These are phyloP conservation scores for Apostichopus leukothele DNA, from an alignment of 53 echinoderm and acorn worm species.

Conservation along the genomic window DNA sequence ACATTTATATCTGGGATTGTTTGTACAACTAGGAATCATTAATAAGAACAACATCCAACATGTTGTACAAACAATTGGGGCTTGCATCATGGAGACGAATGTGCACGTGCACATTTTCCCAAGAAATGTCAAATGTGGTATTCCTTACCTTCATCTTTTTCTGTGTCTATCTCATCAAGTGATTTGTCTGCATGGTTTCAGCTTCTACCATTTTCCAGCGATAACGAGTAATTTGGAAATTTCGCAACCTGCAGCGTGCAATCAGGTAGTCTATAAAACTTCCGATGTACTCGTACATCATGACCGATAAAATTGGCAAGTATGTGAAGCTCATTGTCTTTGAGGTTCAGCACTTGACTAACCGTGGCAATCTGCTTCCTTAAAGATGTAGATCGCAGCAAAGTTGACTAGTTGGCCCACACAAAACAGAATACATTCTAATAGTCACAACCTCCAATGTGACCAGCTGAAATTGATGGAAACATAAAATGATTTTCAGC, in stretches of 20 bases:
- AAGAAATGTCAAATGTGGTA: too few relatives aligned
- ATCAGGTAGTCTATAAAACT: conserved; percentile 74
- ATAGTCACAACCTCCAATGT: conserved; percentile 69
- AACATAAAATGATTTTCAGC: conserved; percentile 63
- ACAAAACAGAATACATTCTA: conserved; percentile 48
- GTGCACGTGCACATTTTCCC: too few relatives aligned
- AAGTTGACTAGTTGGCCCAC: conserved; percentile 57
- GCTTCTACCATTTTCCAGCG: conserved; percentile 55
- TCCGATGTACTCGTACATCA: conserved; percentile 66
- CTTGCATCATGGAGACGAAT: too few relatives aligned
- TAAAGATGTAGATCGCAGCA: conserved; percentile 64
- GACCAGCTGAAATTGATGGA: conserved; percentile 43
- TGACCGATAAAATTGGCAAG: conserved; percentile 74
- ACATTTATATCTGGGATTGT: not conserved
- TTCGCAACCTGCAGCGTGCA: conserved; percentile 68
- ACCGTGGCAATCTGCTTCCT: conserved; percentile 68
- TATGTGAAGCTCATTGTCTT: conserved; percentile 72
- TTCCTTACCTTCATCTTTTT: too few relatives aligned
- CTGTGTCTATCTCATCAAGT: conserved; percentile 54
- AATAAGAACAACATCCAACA: not conserved
- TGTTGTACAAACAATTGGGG: too few relatives aligned
- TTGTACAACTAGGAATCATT: not conserved
- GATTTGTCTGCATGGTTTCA: conserved; percentile 57
- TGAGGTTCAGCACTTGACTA: conserved; percentile 70
- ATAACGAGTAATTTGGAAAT: conserved; percentile 65